Evolutionary conservation across 1,140 invertebrate genomes (phyloP).

Genomic region (Teleopsis dalmanni): DNA sequence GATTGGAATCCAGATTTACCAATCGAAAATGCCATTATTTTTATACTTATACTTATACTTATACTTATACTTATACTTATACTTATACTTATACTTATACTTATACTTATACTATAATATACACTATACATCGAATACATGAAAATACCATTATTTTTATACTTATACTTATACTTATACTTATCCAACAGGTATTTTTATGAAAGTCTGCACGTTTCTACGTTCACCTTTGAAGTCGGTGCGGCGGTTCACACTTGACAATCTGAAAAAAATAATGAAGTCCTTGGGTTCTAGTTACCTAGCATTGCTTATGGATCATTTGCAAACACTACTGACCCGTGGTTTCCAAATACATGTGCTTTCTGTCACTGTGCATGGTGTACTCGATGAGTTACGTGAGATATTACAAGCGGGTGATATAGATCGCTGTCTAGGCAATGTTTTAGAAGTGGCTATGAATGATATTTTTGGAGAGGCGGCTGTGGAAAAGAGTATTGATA

Average conservation of each 20-base stretch:
- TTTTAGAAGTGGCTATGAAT: conserved; percentile 77
- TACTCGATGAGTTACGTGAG: conserved; percentile 64
- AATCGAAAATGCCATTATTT: too few relatives aligned
- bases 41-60: too few relatives aligned
- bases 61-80: too few relatives aligned
- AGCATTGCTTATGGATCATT: conserved; percentile 67
- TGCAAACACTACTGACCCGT: conserved; percentile 70
- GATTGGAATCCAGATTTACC: too few relatives aligned
- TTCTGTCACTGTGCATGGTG: conserved; percentile 76
- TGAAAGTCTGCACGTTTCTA: conserved; percentile 82
- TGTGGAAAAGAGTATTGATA: conserved; percentile 87
- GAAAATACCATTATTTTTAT: too few relatives aligned
- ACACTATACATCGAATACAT: too few relatives aligned
- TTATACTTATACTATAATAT: too few relatives aligned
- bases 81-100: too few relatives aligned
- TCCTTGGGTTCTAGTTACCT: conserved; percentile 79
- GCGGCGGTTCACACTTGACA: conserved; percentile 74
- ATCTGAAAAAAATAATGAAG: conserved; percentile 79
- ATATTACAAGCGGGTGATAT: conserved; percentile 57
- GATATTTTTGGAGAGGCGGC: conserved; percentile 81
- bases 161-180: too few relatives aligned
- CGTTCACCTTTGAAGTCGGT: conserved; percentile 86
- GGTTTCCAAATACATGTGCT: conserved; percentile 94
- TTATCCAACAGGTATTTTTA: conserved; percentile 70
- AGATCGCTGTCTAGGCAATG: conserved; percentile 65